Evolutionary conservation across 2,888 invertebrate species (phyloP), one percentile per base, ranked within the genome.

Genomic region (Tinea semifulvella): DNA sequence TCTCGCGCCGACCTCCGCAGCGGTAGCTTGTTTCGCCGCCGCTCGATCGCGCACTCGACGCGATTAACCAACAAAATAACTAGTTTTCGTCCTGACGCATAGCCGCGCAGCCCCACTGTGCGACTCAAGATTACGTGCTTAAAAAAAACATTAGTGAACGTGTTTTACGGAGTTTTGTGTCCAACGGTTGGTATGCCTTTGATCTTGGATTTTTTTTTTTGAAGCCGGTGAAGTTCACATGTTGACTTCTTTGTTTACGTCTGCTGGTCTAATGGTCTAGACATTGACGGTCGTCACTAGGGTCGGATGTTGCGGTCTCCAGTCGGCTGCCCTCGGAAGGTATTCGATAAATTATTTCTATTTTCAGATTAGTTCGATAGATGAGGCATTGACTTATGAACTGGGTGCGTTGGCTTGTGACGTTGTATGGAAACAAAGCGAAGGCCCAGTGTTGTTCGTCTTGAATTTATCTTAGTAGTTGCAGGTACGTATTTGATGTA

Each of bases 351-450:
- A 40, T 22, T 71, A 31, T 31, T 76, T 79, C 74, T 79, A 73
- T 80, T 79, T 79, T 65, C 77, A 77, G 79, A 79, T 77, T 69
- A 71, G 66, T 68, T 68, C 67, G 66, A 70, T 74, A 75, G 74
- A 72, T 72, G 67, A 68, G 72, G 65, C 70, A 69, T 71, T 72
- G 72, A 66, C 68, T 76, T 67, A 64, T 36, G 36, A 36, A 18
- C 36, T 18, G 17, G 36, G 36, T 18, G 36, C 36, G 36, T 36
- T 36, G 36, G n/a, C 36, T 36, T 31, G 31, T 31, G 31, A 35
- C 42, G 45, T 42, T 65, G 31, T 31, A 10, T 36, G 36, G 36
- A 36, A 13, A 36, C 69, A 64, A 70, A 75, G 76, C 77, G 74
- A 76, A 77, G 75, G 68, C 69, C 67, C 36, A 25, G 31, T 31